Evolutionary conservation across 2,797 vertebrate genomes (phyloP).

Genomic region (Tenualosa ilisha): DNA sequence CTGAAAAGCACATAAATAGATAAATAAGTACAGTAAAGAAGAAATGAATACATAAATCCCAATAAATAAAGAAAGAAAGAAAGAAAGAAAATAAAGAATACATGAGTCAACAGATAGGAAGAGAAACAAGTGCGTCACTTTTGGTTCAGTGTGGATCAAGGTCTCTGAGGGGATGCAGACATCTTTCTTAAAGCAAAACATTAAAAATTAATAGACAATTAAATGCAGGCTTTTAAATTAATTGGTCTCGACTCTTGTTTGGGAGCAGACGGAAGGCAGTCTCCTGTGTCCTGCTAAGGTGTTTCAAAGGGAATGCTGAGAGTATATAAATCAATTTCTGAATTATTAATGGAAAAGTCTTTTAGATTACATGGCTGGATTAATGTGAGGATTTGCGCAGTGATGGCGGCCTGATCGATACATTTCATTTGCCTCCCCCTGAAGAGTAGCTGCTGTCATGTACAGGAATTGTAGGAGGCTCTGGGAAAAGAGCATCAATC

Average conservation of each 20-base stretch:
- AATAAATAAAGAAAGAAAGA: background rate
- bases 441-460: background rate
- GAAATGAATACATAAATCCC: background rate
- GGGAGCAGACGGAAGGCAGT: slow-evolving; percentile 11
- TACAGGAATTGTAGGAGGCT: background rate
- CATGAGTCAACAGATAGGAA: background rate
- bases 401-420: slow-evolving; percentile 14
- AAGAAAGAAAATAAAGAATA: background rate
- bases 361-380: slow-evolving; percentile 39
- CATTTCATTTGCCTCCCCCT: background rate
- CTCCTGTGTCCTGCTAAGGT: slow-evolving; percentile 27
- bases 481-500: slow-evolving; percentile 30
- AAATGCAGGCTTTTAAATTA: slow-evolving; percentile 46
- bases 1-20: slow-evolving; percentile 8
- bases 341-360: slow-evolving; percentile 40
- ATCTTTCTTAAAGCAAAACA: slow-evolving; percentile 40
- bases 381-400: slow-evolving; percentile 13
- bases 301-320: slow-evolving; percentile 30
- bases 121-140: slow-evolving; percentile 20
- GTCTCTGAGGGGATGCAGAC: slow-evolving; percentile 29
- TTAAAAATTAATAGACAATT: slow-evolving; percentile 48
- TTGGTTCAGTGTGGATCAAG: background rate
- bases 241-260: slow-evolving; percentile 35
- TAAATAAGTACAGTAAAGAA: background rate
- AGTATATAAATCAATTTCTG: slow-evolving; percentile 39